Conservation (phyloP, 2,113 vertebrate species). For the Periophthalmus modestus region DNA sequence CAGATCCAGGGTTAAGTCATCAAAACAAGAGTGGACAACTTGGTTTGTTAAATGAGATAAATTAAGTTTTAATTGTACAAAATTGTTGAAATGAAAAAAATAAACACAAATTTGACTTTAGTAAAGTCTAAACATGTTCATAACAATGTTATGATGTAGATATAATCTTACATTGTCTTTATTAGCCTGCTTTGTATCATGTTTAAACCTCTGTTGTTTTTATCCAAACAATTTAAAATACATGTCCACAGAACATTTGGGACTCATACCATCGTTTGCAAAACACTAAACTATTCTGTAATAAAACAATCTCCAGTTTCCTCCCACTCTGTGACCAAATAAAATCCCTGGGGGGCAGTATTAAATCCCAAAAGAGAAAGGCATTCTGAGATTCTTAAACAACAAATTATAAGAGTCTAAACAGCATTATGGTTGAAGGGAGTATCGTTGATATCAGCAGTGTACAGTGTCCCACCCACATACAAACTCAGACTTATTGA, state of each 20-base stretch:
- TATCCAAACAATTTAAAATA: not conserved
- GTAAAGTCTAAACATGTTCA: not conserved
- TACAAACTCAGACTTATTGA: constrained; percentile 30
- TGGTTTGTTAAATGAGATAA: constrained; percentile 1
- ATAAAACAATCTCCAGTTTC: constrained; percentile 36
- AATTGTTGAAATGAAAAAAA: not conserved
- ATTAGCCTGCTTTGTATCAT: too few species aligned
- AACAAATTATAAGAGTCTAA: constrained; percentile 19
- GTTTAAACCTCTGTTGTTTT: not conserved
- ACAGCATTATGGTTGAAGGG: constrained; percentile 21
- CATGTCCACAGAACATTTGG: constrained; percentile 18
- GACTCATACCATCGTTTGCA: not conserved
- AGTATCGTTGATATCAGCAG: constrained; percentile 12
- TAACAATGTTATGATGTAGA: too few species aligned
- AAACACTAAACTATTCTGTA: constrained; percentile 46
- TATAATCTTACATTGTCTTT: too few species aligned
- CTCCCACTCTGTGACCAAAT: constrained; percentile 35
- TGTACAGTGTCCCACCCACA: constrained; percentile 24
- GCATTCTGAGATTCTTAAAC: constrained; percentile 1
- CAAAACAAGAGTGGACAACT: constrained; percentile 26
- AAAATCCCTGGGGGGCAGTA: constrained; percentile 13
- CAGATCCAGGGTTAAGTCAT: too few species aligned
- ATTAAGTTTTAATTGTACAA: not conserved
- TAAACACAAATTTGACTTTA: not conserved
- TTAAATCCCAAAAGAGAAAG: constrained; percentile 11